Evolutionary conservation across 2,888 invertebrate species (phyloP).

Genomic region (Matsumyia berberina): DNA sequence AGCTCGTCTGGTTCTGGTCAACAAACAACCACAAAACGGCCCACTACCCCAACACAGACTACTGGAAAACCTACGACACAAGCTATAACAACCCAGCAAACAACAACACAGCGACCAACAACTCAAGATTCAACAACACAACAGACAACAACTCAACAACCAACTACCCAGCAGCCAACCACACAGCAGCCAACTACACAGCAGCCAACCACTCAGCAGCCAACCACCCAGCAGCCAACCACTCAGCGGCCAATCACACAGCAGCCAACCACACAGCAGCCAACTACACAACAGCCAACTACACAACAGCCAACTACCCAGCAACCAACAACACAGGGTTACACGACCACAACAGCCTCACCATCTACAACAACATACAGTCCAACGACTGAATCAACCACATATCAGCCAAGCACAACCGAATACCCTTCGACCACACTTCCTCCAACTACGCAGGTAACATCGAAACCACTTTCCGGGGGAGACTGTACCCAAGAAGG

Average conservation of each 20-base stretch:
- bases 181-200: conserved; percentile 7
- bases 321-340: conserved; percentile 17
- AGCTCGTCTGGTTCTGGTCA: conserved; percentile 46
- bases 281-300: neutral
- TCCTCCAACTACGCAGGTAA: conserved; percentile 66
- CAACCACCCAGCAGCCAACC: conserved; percentile 14
- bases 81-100: conserved; percentile 18
- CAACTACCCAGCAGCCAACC: conserved; percentile 57
- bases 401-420: conserved; percentile 35
- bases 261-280: conserved; percentile 16
- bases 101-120: conserved; percentile 44
- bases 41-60: conserved; percentile 4
- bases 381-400: conserved; percentile 49
- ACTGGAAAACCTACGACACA: conserved; percentile 27
- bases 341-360: neutral
- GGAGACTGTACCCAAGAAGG: conserved; percentile 84
- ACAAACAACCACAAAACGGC: conserved; percentile 33
- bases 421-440: conserved; percentile 66
- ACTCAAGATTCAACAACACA: conserved; percentile 12
- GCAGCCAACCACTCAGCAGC: conserved; percentile 56
- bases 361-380: conserved; percentile 15
- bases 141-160: conserved; percentile 28
- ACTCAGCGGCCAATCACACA: neutral
- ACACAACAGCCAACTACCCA: conserved; percentile 58
- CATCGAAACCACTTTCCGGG: conserved; percentile 64